Percentiles rank a stretch among this genome's conserved stretches.
These are phyloP conservation scores for Solen grandis DNA, from an alignment of 1,140 invertebrate genomes.

Conservation along the genomic window DNA sequence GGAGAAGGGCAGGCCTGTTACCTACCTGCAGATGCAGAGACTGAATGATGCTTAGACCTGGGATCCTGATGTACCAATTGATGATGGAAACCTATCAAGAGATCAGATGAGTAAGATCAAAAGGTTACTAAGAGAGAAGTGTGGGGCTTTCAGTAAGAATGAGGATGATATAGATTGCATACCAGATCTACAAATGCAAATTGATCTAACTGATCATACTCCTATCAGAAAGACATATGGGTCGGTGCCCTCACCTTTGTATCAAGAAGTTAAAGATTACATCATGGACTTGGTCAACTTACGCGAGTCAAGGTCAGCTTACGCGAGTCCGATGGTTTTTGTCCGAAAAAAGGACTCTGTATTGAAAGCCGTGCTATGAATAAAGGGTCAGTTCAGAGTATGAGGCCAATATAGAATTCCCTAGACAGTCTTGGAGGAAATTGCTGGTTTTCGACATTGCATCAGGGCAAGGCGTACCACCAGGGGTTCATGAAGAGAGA, in stretches of 20 bases:
- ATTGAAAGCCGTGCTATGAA: conserved; percentile 57
- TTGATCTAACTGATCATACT: conserved; percentile 12
- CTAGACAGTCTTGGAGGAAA: conserved; percentile 39
- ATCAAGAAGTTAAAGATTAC: conserved; percentile 31
- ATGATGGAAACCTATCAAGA: background rate
- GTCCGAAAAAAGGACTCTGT: conserved; percentile 60
- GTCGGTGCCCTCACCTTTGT: conserved; percentile 11
- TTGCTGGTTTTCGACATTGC: conserved; percentile 39
- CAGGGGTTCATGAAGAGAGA: conserved; percentile 44
- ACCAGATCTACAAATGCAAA: conserved; percentile 22
- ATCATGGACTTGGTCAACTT: background rate
- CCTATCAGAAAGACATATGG: background rate
- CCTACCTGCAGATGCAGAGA: background rate
- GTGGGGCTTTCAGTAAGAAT: conserved; percentile 37
- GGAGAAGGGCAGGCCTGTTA: background rate
- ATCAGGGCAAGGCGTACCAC: conserved; percentile 49
- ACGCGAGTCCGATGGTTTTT: conserved; percentile 55
- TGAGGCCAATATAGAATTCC: conserved; percentile 33
- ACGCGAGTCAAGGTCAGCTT: conserved; percentile 6
- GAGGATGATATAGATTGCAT: conserved; percentile 34
- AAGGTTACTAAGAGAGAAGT: conserved; percentile 27
- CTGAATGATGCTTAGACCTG: background rate
- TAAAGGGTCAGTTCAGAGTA: conserved; percentile 14
- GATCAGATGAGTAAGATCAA: conserved; percentile 10
- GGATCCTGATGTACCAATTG: conserved; percentile 14